Evolutionary conservation across 2,888 invertebrate species (phyloP).

Genomic region (Apamea epomidion): DNA sequence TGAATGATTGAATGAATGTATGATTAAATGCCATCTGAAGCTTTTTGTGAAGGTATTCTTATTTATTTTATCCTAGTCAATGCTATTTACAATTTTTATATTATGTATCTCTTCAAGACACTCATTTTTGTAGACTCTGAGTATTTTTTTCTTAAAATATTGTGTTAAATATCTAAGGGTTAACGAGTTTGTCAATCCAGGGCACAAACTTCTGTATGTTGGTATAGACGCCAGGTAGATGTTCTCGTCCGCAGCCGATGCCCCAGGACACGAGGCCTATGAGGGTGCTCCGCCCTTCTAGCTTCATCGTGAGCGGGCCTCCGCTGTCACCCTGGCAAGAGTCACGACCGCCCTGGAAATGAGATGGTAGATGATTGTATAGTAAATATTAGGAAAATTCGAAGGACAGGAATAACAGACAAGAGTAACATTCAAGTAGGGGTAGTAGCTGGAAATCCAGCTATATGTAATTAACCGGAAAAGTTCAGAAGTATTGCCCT

Average conservation of each 20-base stretch:
- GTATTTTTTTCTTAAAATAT: neutral
- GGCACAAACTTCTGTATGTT: constrained; percentile 98
- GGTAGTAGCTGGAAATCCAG: too few relatives aligned
- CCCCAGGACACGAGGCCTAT: constrained; percentile 98
- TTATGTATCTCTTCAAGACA: constrained; percentile 5
- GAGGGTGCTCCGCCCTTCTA: constrained; percentile 96
- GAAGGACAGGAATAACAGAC: neutral
- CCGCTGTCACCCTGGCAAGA: constrained; percentile 95
- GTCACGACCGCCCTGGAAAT: constrained; percentile 92
- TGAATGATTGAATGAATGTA: neutral
- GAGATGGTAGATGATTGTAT: neutral
- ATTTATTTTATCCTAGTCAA: neutral
- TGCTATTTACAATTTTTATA: constrained; percentile 6
- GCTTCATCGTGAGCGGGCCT: constrained; percentile 96
- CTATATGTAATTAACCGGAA: neutral
- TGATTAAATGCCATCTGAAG: neutral
- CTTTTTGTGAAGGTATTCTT: neutral
- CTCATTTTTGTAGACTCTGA: constrained; percentile 19
- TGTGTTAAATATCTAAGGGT: constrained; percentile 66
- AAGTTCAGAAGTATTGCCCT: neutral
- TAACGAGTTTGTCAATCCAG: constrained; percentile 96
- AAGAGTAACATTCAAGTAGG: neutral
- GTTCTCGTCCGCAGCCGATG: constrained; percentile 97
- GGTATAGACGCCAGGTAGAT: constrained; percentile 97
- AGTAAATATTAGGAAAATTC: neutral